Base-by-base conservation (phyloP, 2,888 invertebrate species). In the Magallana nippona region DNA sequence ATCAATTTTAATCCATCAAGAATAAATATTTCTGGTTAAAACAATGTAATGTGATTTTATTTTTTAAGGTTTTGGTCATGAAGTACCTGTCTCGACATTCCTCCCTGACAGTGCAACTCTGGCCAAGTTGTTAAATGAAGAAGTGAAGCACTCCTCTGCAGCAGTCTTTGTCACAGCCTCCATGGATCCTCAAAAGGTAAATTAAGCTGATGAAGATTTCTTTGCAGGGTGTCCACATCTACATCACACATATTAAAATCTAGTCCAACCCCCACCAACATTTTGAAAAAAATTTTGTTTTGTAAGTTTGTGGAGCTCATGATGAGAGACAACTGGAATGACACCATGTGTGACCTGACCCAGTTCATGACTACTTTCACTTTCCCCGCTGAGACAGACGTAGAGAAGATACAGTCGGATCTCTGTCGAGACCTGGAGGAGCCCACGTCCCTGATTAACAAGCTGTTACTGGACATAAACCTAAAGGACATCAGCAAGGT, bases 181-280 rank as follows among this genome's bases (percentile, higher is more conserved):
- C 13, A 79, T 91, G 44, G 84, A 87, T 58, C 90, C 91, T 13
- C 62, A 84, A 10, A 83, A 87, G 89, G 91, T 91, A 86, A 77
- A n/a, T n/a, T n/a, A n/a, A 62, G 27, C 27, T 63, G 56, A 5
- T 79, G 0, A 8, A 44, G 8, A 44, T 44, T 44, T 44, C 8
- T 44, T 44, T 44, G 44, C 5, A 8, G 44, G 5, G 44, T 44
- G 44, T 44, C 44, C 44, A 5, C 44, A 44, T 44, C 44, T 44
- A 44, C 27, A 22, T 77, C 5, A 5, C 15, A 27, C 10, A 44
- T 8, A 44, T 0, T 44, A 44, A 44, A 44, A 44, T 44, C 5
- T 44, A n/a, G n/a, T n/a, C n/a, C n/a, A n/a, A 8, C 8, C 8
- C 8, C 44, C 8, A 44, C 8, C 44, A 44, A 8, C 44, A 5